Evolutionary conservation across 2,797 vertebrate species (phyloP).

Genomic region (Alauda arvensis): DNA sequence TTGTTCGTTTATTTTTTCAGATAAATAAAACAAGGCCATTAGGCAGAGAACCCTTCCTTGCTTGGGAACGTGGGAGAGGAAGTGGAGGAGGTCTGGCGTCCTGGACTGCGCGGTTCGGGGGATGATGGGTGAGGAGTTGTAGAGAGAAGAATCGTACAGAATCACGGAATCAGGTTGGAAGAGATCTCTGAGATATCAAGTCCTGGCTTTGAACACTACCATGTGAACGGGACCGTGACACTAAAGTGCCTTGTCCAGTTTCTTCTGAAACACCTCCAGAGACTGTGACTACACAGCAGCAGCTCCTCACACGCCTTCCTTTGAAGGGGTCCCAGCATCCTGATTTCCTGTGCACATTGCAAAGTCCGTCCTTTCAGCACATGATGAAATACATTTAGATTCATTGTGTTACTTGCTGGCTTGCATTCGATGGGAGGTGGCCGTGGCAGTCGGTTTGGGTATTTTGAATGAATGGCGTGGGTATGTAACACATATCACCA

Average conservation of each 20-base stretch:
- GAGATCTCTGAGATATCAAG: not conserved
- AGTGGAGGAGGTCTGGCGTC: not conserved
- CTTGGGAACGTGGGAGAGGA: not conserved
- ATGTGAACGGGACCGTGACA: not conserved
- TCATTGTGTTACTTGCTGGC: not conserved
- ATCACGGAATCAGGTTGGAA: not conserved
- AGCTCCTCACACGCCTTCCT: not conserved
- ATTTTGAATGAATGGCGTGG: not conserved
- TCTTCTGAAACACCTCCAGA: not conserved
- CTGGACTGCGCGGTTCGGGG: fast-evolving
- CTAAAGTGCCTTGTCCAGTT: not conserved
- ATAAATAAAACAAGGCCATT: not conserved
- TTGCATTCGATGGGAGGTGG: not conserved
- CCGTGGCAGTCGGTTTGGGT: not conserved
- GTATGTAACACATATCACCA: not conserved
- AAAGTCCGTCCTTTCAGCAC: not conserved
- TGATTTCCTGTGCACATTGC: not conserved
- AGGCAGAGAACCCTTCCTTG: not conserved
- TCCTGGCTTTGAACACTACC: not conserved
- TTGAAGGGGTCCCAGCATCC: not conserved
- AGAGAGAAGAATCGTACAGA: not conserved
- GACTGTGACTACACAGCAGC: not conserved
- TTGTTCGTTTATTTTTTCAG: not conserved
- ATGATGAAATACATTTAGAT: not conserved
- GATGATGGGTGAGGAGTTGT: not conserved